Percentiles rank a stretch among this genome's conserved stretches.
Conservation (phyloP, 1,140 invertebrate species). For the Myzus persicae region DNA sequence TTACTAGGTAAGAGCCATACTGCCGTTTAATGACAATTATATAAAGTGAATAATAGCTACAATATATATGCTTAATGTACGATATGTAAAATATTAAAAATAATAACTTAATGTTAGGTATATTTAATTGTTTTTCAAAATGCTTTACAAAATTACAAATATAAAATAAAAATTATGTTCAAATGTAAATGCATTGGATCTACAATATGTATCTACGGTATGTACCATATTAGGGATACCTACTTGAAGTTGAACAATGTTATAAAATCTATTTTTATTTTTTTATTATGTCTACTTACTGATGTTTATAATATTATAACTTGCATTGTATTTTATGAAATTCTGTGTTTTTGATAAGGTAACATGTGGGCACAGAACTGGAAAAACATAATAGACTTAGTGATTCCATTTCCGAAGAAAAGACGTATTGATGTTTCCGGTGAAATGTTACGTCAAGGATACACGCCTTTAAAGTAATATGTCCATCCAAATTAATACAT, state of each 20-base stretch:
- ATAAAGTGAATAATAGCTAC: not conserved
- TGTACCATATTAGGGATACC: no score
- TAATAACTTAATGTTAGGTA: not conserved
- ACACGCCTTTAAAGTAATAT: slow-evolving; percentile 67
- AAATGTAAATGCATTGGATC: no score
- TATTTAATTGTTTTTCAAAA: not conserved
- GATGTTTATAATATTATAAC: not conserved
- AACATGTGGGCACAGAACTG: slow-evolving; percentile 88
- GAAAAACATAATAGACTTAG: slow-evolving; percentile 80
- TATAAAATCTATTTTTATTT: not conserved
- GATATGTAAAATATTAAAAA: no score
- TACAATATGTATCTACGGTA: no score
- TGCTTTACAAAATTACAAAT: no score
- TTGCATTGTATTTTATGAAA: not conserved
- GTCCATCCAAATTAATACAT: not conserved
- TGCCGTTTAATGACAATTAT: no score
- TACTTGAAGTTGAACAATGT: not conserved
- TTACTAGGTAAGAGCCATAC: slow-evolving; percentile 69
- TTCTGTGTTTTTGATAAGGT: slow-evolving; percentile 62
- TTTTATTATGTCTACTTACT: not conserved
- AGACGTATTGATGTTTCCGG: slow-evolving; percentile 77
- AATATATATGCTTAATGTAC: no score
- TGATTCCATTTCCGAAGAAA: slow-evolving; percentile 79
- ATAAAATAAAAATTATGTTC: no score
- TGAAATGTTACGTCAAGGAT: slow-evolving; percentile 78